Percentiles rank a stretch among this genome's conserved stretches.
These are phyloP conservation scores for Sorex fumeus DNA, from an alignment of 2,113 vertebrate genomes.

Conservation along the genomic window DNA sequence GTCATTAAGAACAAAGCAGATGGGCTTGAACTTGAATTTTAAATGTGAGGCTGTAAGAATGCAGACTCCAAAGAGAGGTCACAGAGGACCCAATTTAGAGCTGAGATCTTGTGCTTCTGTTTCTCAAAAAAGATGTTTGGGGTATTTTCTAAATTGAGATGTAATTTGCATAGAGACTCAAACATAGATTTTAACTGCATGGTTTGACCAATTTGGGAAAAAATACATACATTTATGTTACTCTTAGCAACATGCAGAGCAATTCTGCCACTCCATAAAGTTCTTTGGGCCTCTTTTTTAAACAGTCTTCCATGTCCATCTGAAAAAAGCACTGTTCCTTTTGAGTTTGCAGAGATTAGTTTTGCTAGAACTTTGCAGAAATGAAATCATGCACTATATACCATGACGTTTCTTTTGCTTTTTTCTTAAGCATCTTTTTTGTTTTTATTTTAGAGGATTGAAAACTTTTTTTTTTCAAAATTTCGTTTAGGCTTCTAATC, in stretches of 20 bases:
- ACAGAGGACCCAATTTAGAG: background rate
- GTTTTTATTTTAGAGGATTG: background rate
- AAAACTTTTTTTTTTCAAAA: background rate
- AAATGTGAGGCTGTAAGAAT: background rate
- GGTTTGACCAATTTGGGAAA: conserved; percentile 6
- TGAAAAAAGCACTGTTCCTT: background rate
- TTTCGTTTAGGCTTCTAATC: background rate
- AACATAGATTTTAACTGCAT: background rate
- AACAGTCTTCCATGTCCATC: background rate
- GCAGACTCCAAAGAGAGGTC: background rate
- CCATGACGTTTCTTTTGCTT: too few species aligned
- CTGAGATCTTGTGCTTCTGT: background rate
- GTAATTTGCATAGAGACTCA: conserved; percentile 40
- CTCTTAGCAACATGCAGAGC: background rate
- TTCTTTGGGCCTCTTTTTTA: background rate
- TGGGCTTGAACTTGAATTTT: conserved; percentile 55
- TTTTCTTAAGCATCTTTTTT: background rate
- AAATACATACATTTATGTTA: background rate
- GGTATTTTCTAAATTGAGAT: conserved; percentile 42
- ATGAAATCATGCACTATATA: background rate
- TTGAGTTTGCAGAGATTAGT: conserved; percentile 2
- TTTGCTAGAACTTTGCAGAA: background rate
- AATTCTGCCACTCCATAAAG: background rate
- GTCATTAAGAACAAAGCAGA: conserved; percentile 45
- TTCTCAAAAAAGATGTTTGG: background rate